Evolutionary conservation across 2,888 invertebrate genomes (phyloP).

Genomic region (Anthrax anthrax): DNA sequence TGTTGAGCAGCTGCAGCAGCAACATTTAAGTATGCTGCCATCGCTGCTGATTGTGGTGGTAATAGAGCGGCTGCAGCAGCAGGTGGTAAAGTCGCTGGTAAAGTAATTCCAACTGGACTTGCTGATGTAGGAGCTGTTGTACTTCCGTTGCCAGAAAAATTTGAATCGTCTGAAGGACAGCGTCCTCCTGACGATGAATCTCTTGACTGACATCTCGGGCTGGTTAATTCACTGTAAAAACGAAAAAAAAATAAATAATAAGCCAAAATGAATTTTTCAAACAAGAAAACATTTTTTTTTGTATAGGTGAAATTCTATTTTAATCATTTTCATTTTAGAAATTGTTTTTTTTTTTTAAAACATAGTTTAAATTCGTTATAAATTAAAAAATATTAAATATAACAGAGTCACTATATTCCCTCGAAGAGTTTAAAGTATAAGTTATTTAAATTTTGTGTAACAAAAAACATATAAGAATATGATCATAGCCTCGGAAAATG

Average conservation of each 20-base stretch:
- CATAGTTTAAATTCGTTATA: too few relatives aligned
- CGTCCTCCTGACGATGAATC: conserved; percentile 61
- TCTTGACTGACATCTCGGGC: conserved; percentile 68
- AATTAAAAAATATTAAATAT: too few relatives aligned
- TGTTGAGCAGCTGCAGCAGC: conserved; percentile 59
- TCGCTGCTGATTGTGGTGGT: conserved; percentile 67
- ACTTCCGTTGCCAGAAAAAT: conserved; percentile 48
- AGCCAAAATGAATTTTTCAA: too few relatives aligned
- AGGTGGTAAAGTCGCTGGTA: conserved; percentile 52
- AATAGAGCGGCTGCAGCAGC: conserved; percentile 48
- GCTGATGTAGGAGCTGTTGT: conserved; percentile 36
- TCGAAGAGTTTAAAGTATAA: too few relatives aligned
- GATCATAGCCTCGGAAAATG: too few relatives aligned
- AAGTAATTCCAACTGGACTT: conserved; percentile 51
- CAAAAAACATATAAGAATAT: too few relatives aligned
- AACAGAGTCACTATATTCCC: too few relatives aligned
- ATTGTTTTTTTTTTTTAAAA: too few relatives aligned
- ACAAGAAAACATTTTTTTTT: too few relatives aligned
- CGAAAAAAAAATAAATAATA: conserved; percentile 21
- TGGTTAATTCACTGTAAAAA: conserved; percentile 56
- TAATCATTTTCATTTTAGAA: too few relatives aligned
- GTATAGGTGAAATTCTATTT: too few relatives aligned
- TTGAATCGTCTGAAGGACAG: conserved; percentile 65
- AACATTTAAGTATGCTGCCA: conserved; percentile 65
- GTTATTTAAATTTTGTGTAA: too few relatives aligned